phyloP scores from a whole-genome alignment of 2,113 vertebrate species.

The Anolis sagrei region DNA sequence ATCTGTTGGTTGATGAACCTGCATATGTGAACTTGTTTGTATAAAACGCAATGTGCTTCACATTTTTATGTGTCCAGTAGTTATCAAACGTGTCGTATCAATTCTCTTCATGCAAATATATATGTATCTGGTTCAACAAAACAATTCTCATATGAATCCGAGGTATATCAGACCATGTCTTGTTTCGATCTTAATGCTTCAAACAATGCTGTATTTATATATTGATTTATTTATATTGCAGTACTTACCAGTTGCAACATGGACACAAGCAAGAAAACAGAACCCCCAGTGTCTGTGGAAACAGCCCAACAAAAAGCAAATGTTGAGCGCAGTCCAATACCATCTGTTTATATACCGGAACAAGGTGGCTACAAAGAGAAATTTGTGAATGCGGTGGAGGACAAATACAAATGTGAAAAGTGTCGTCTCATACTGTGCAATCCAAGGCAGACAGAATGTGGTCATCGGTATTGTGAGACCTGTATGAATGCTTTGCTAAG shows the following conservation, averaged over 20 bases:
- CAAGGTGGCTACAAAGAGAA: slow-evolving; percentile 93
- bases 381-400: slow-evolving; percentile 89
- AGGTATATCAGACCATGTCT: not conserved
- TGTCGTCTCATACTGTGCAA: slow-evolving; percentile 92
- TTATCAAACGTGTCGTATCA: not conserved
- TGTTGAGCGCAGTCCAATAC: slow-evolving; percentile 71
- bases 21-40: not conserved
- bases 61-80: not conserved
- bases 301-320: slow-evolving; percentile 77
- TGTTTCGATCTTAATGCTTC: not conserved
- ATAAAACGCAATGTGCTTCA: not conserved
- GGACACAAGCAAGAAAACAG: slow-evolving; percentile 80
- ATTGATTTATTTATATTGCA: slow-evolving; percentile 43
- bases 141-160: not conserved
- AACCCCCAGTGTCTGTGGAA: slow-evolving; percentile 71
- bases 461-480: slow-evolving; percentile 95
- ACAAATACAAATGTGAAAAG: slow-evolving; percentile 95
- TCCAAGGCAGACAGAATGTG: slow-evolving; percentile 95
- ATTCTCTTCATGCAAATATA: not conserved
- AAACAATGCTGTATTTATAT: not conserved
- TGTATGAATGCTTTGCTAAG: slow-evolving; percentile 86
- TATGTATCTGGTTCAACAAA: not conserved
- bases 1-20: not conserved
- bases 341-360: slow-evolving; percentile 78
- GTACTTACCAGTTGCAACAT: slow-evolving; percentile 68